Evolutionary conservation across 2,797 vertebrate genomes (phyloP).

Genomic region (Poeciliopsis turneri): DNA sequence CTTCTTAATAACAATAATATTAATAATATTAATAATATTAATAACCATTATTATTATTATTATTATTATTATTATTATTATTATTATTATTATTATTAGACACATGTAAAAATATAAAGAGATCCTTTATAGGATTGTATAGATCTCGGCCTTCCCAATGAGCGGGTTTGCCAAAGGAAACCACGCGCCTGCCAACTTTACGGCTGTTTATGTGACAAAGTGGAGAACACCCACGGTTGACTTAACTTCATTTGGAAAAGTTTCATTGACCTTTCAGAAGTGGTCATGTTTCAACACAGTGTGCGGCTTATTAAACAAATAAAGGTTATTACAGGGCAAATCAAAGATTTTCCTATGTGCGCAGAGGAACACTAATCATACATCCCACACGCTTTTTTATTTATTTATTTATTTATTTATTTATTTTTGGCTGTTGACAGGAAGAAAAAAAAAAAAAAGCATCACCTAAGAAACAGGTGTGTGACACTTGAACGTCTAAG

Average conservation of each 20-base stretch:
- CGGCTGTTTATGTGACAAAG: slow-evolving; percentile 74
- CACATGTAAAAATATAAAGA: neutral
- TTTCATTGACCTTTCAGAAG: slow-evolving; percentile 54
- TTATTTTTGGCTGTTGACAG: neutral
- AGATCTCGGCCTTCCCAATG: slow-evolving; percentile 28
- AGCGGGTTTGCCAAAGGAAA: slow-evolving; percentile 53
- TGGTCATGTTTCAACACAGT: slow-evolving; percentile 46
- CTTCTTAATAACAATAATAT: neutral
- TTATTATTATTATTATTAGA: neutral
- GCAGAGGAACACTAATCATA: slow-evolving; percentile 11
- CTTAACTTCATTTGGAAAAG: slow-evolving; percentile 62
- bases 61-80: neutral
- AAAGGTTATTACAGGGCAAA: slow-evolving; percentile 31
- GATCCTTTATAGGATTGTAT: neutral
- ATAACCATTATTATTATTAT: neutral
- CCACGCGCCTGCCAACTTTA: slow-evolving; percentile 44
- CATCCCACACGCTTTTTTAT: neutral
- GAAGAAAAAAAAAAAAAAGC: neutral
- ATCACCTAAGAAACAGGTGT: slow-evolving; percentile 6
- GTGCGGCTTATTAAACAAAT: slow-evolving; percentile 48
- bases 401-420: too few species aligned
- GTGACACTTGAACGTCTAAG: neutral
- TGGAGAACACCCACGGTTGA: slow-evolving; percentile 62
- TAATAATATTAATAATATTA: neutral
- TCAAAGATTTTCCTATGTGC: slow-evolving; percentile 28